phyloP scores from a whole-genome alignment of 2,888 invertebrate species.

The Bombyx huttoni region DNA sequence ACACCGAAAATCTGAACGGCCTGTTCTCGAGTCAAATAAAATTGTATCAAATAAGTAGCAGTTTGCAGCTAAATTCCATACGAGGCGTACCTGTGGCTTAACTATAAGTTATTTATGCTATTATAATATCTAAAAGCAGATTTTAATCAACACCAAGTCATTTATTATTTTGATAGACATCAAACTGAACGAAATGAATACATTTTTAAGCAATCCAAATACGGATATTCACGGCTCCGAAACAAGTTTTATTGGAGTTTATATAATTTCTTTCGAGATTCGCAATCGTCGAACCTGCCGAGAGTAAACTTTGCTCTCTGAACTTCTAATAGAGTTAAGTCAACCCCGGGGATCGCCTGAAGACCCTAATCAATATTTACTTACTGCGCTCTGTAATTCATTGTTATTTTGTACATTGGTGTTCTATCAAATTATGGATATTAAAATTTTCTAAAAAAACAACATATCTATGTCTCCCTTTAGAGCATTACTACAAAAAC shows the following conservation, averaged over 20 bases:
- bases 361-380: constrained; percentile 47
- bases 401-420: constrained; percentile 10
- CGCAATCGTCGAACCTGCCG: constrained; percentile 19
- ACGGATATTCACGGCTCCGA: background rate
- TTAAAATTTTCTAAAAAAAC: background rate
- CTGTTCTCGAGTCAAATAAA: too few species aligned
- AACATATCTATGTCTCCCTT: background rate
- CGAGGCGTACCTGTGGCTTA: too few species aligned
- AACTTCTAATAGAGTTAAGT: constrained; percentile 62
- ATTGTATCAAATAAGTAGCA: too few species aligned
- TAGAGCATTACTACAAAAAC: background rate
- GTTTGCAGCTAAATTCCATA: too few species aligned
- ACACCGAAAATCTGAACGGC: too few species aligned
- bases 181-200: background rate
- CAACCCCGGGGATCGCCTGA: constrained; percentile 33
- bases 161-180: background rate
- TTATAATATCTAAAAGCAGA: background rate
- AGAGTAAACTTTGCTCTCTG: constrained; percentile 56
- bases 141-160: background rate
- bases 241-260: constrained; percentile 11
- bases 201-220: background rate
- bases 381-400: constrained; percentile 22
- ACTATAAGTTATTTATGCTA: background rate
- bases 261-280: constrained; percentile 15
- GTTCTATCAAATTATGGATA: background rate